Evolutionary conservation across 2,888 invertebrate species (phyloP), one percentile per base, ranked within the genome.

Genomic region (Drosophila anceps): DNA sequence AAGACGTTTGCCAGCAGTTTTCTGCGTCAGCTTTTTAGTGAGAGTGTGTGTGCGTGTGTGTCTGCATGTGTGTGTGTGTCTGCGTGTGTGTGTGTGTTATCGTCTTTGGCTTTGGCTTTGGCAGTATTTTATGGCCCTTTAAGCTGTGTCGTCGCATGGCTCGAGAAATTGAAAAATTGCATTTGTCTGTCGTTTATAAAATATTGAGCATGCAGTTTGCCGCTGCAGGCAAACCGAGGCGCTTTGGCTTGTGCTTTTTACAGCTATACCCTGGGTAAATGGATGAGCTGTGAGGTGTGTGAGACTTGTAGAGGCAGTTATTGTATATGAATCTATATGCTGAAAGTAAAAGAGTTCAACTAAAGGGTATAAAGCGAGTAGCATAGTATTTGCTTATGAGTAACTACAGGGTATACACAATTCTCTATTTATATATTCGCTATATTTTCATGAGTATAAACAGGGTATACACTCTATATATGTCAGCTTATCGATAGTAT

Each of bases 81-180:
- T n/a, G n/a, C n/a, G n/a, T n/a, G 24, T 1, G 24, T 33, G 15
- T 51, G 51, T 9, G 51, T 37, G 5, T 37, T 29, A 8, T 37
- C 35, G 54, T 54, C 51, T 50, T 37, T 51, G 41, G 55, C 77
- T 66, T n/a, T 48, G 29, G 48, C 48, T 50, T 72, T 77, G 66
- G 6, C 70, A 44, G 60, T 53, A 50, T 77, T 83, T 84, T 81
- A 83, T 84, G 71, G 87, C 79, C 72, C 66, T 86, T 83, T 88
- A 75, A 88, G 83, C 88, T 81, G 81, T 79, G 64, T 63, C 67
- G 73, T 76, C 81, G 79, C 79, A 8, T 72, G 65, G 69, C 69
- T 74, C 51, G 46, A 54, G 75, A 85, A 84, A 85, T 89, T 89
- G 85, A 89, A 89, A 85, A 89, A 85, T 84, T 82, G 90, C 88